Evolutionary conservation across 2,888 invertebrate genomes (phyloP), one percentile per base, ranked within the genome.

Genomic region (Osmoderma eremita): DNA sequence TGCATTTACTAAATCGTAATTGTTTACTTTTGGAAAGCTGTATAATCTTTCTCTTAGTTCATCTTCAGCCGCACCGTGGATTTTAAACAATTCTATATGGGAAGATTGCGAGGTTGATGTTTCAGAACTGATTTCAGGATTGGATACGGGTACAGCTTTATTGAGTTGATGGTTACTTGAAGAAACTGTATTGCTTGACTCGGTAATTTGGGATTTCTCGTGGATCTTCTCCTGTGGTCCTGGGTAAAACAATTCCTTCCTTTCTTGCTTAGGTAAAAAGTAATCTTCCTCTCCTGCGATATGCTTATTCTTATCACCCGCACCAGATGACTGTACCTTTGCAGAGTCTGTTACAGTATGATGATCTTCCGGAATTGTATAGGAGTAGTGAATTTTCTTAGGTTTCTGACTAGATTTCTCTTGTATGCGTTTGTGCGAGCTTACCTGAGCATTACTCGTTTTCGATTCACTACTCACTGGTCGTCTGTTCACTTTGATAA

Each of bases 401-500:
- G 15, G 13, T 13, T 41, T 42, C 8, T 10, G 15, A 17, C 53
- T 8, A 10, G 8, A 2, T 3, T 38, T 38, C 3, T 18, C 17
- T 8, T 38, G 15, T 42, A 3, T 3, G 8, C 3, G 3, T 38
- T 38, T 38, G 4, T 53, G 17, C 10, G 13, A 6, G 10, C n/a
- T 10, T 2, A 30, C 10, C 10, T 30, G 30, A 10, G 10, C 30
- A 10, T 30, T 30, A 10, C 30, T 30, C 6, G 18, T 2, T n/a
- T 53, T 30, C 17, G 15, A 20, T 22, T 18, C 49, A 18, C n/a
- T 18, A 38, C 0, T 38, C 3, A 42, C 22, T 13, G 42, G 22
- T 13, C 24, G 22, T 6, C 22, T 38, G 15, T 58, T 58, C 10
- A 58, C 42, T 42, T 58, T 42, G 24, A 58, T 58, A 2, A 58